Evolutionary conservation across 2,888 invertebrate genomes (phyloP).

Genomic region (Rhamphomyia laevipes): DNA sequence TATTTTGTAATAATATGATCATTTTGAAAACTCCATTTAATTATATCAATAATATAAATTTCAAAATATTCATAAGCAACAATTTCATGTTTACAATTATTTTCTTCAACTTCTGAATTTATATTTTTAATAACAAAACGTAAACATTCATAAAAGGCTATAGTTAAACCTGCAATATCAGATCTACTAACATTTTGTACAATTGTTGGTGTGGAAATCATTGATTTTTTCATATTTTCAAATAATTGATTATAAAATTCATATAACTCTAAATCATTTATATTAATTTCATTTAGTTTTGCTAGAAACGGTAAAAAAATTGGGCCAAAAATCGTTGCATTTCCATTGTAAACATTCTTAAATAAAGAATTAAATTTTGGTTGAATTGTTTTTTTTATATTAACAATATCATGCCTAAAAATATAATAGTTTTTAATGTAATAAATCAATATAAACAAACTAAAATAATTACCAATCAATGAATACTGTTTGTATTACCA

Average conservation of each 20-base stretch:
- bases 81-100: slow-evolving; percentile 10
- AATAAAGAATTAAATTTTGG: slow-evolving; percentile 58
- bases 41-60: slow-evolving; percentile 29
- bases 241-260: slow-evolving; percentile 57
- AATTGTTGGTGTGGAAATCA: slow-evolving; percentile 40
- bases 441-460: neutral
- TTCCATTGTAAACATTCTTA: slow-evolving; percentile 62
- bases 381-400: slow-evolving; percentile 59
- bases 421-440: neutral
- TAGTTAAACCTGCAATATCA: slow-evolving; percentile 55
- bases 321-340: slow-evolving; percentile 58
- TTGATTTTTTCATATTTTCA: slow-evolving; percentile 50
- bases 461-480: slow-evolving; percentile 33
- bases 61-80: slow-evolving; percentile 20
- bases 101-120: slow-evolving; percentile 25
- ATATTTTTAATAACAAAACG: slow-evolving; percentile 47
- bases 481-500: slow-evolving; percentile 47
- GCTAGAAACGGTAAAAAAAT: slow-evolving; percentile 67
- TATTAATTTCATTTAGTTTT: slow-evolving; percentile 36
- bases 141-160: slow-evolving; percentile 63
- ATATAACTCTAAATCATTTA: slow-evolving; percentile 22
- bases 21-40: slow-evolving; percentile 40
- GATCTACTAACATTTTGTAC: slow-evolving; percentile 47
- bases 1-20: slow-evolving; percentile 32
- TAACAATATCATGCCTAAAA: slow-evolving; percentile 42